A percentile compares a stretch with the other conserved stretches of the same genome.
phyloP scores from a whole-genome alignment of 2,888 invertebrate genomes.

The Deilephila elpenor region DNA sequence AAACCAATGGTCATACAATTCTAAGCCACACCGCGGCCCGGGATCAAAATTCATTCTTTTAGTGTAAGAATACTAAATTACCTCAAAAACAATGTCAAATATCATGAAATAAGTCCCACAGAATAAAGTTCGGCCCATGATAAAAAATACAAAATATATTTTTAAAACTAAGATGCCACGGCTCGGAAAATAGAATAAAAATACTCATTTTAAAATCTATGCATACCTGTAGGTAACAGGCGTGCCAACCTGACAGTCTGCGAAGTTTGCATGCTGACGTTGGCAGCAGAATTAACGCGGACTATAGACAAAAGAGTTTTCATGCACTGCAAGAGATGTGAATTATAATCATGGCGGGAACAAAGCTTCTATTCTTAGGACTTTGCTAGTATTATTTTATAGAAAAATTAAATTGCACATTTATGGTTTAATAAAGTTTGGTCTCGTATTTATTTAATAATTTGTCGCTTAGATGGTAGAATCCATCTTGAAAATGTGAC shows the following conservation, averaged over 20 bases:
- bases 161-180: background rate
- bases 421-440: no score
- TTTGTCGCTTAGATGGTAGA: no score
- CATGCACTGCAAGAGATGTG: conserved; percentile 14
- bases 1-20: background rate
- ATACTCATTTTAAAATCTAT: background rate
- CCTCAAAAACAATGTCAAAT: no score
- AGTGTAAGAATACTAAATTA: no score
- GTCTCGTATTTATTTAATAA: no score
- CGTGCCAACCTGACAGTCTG: conserved; percentile 16
- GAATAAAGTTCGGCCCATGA: no score
- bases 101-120: no score
- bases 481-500: no score
- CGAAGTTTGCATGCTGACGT: conserved; percentile 28
- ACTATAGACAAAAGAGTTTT: conserved; percentile 25
- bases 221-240: background rate
- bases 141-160: no score
- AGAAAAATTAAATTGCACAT: background rate
- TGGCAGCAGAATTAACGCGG: conserved; percentile 29
- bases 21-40: background rate
- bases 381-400: background rate
- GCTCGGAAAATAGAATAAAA: background rate
- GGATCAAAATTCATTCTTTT: no score
- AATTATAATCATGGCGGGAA: background rate
- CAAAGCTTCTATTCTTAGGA: background rate